phyloP scores from a whole-genome alignment of 2,113 vertebrate species.

The Xyliphius kryptos region DNA sequence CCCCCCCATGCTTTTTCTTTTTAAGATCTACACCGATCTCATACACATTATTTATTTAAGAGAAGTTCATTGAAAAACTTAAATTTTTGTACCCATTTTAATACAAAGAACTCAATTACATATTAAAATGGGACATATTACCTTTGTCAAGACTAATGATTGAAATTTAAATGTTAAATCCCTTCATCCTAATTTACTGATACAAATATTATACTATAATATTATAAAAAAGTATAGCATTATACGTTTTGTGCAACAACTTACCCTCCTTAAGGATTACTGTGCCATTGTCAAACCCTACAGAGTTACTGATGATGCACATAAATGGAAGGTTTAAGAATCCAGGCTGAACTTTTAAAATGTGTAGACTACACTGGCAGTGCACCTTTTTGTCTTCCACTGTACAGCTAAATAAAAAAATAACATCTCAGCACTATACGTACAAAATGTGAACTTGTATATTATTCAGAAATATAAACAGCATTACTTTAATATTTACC shows the following conservation, averaged over 20 bases:
- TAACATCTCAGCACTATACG: background rate
- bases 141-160: no score
- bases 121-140: no score
- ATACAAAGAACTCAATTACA: no score
- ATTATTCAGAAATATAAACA: background rate
- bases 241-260: background rate
- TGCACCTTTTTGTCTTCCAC: background rate
- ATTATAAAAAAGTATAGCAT: background rate
- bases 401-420: background rate
- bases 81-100: no score
- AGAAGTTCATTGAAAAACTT: no score
- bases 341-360: conserved; percentile 8
- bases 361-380: background rate
- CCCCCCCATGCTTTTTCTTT: no score
- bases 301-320: background rate
- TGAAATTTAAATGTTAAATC: no score
- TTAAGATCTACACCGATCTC: no score
- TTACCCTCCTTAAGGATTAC: conserved; percentile 8
- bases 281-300: background rate
- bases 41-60: no score
- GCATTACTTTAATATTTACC: background rate
- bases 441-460: background rate
- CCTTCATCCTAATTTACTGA: no score
- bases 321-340: conserved; percentile 1
- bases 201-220: no score